Percentiles rank a stretch among this genome's conserved stretches.
Conservation (phyloP, 2,888 invertebrate genomes). For the Andrena bucephala region DNA sequence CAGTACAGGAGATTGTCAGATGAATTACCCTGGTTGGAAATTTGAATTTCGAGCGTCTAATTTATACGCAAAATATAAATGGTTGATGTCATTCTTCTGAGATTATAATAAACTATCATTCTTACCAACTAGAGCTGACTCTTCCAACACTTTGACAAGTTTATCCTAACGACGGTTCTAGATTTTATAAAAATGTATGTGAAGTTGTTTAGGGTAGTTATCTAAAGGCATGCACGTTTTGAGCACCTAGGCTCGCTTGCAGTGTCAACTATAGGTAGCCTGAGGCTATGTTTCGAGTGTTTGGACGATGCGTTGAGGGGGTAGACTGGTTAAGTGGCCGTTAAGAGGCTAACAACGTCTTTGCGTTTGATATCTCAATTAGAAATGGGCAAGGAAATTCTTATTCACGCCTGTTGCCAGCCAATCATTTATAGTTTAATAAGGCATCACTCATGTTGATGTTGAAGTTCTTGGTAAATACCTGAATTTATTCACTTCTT, state of each 20-base stretch:
- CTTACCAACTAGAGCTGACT: too few relatives aligned
- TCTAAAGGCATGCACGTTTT: slow-evolving; percentile 46
- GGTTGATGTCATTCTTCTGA: too few relatives aligned
- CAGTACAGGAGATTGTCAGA: too few relatives aligned
- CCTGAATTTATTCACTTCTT: too few relatives aligned
- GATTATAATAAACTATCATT: too few relatives aligned
- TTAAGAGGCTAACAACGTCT: slow-evolving; percentile 62
- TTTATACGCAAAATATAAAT: too few relatives aligned
- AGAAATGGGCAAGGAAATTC: not conserved
- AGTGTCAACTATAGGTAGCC: slow-evolving; percentile 57
- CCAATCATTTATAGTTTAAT: slow-evolving; percentile 7
- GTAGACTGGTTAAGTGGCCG: slow-evolving; percentile 51
- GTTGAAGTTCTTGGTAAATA: not conserved
- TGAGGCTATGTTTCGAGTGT: slow-evolving; percentile 51
- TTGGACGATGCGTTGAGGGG: slow-evolving; percentile 53
- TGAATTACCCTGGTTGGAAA: too few relatives aligned
- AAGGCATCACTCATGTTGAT: not conserved
- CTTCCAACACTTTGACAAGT: not conserved
- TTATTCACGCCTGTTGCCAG: not conserved
- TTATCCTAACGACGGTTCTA: not conserved
- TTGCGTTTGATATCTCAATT: slow-evolving; percentile 52
- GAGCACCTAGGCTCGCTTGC: slow-evolving; percentile 40
- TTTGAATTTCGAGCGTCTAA: too few relatives aligned
- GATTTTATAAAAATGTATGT: not conserved
- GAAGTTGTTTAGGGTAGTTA: slow-evolving; percentile 22